Conservation (phyloP, 2,888 invertebrate genomes). For the Muschampia plurimacula region DNA sequence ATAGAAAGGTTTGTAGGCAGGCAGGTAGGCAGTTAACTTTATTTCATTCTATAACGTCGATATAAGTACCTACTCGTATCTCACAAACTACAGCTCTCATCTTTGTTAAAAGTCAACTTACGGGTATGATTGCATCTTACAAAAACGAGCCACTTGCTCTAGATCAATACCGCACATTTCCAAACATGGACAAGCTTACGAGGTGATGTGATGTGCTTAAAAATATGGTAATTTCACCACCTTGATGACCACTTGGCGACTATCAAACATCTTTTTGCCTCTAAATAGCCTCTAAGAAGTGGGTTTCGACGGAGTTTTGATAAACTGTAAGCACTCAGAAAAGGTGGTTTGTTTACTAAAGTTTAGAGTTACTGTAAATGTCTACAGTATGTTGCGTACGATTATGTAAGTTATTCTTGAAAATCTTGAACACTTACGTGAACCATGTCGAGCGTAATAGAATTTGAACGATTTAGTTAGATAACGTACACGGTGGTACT, state of each 20-base stretch:
- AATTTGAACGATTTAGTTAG: slow-evolving; percentile 36
- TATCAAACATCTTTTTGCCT: slow-evolving; percentile 1
- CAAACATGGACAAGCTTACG: slow-evolving; percentile 8
- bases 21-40: too few relatives aligned
- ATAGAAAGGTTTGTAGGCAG: too few relatives aligned
- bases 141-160: neutral
- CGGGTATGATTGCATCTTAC: neutral
- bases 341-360: neutral
- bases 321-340: neutral
- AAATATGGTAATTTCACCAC: slow-evolving; percentile 15
- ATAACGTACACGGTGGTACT: slow-evolving; percentile 6
- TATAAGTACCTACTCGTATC: too few relatives aligned
- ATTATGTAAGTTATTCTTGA: slow-evolving; percentile 27
- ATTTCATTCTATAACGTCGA: too few relatives aligned
- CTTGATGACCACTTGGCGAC: slow-evolving; percentile 11
- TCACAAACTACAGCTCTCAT: too few relatives aligned
- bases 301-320: neutral
- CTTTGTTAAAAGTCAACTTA: too few relatives aligned
- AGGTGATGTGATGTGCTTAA: slow-evolving; percentile 10
- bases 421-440: slow-evolving; percentile 31
- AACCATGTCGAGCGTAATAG: slow-evolving; percentile 32
- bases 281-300: neutral
- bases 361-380: slow-evolving; percentile 5
- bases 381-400: slow-evolving; percentile 2
- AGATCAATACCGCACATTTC: slow-evolving; percentile 5